Percentiles rank a stretch among this genome's conserved stretches.
These are phyloP conservation scores for Drosophila kanapiae DNA, from an alignment of 1,140 invertebrate species.

Conservation along the genomic window DNA sequence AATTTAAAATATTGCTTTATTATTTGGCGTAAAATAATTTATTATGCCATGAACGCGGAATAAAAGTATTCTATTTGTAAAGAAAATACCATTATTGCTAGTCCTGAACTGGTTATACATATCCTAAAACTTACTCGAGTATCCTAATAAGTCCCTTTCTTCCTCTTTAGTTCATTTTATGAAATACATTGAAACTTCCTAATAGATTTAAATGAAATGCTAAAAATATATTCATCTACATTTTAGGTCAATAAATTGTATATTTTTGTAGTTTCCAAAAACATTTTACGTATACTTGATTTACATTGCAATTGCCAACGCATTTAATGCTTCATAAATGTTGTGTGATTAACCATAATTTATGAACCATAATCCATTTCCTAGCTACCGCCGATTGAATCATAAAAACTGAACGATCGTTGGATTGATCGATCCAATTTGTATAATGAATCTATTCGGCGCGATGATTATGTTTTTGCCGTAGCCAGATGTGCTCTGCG, in stretches of 20 bases:
- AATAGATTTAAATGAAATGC: too few relatives aligned
- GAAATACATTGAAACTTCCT: too few relatives aligned
- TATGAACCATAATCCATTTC: slow-evolving; percentile 10
- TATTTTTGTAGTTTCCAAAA: background rate
- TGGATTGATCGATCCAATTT: slow-evolving; percentile 40
- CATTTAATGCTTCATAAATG: background rate
- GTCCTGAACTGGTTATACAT: too few relatives aligned
- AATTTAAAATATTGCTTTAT: background rate
- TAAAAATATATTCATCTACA: too few relatives aligned
- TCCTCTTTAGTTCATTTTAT: too few relatives aligned
- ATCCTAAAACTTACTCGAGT: too few relatives aligned
- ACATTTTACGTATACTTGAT: background rate
- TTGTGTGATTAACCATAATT: background rate
- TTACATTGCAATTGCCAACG: background rate
- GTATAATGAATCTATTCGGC: slow-evolving; percentile 41
- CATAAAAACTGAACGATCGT: slow-evolving; percentile 21
- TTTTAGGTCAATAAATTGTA: background rate
- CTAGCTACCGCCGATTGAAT: slow-evolving; percentile 34
- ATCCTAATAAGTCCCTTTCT: too few relatives aligned
- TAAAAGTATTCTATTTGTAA: background rate
- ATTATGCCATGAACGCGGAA: background rate
- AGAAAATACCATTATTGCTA: too few relatives aligned
- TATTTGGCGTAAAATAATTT: background rate
- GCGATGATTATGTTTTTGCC: slow-evolving; percentile 43
- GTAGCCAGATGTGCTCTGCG: slow-evolving; percentile 20